These are phyloP conservation scores for Enteromius anoplus DNA, from an alignment of 2,797 vertebrate genomes.

Conservation along the genomic window DNA sequence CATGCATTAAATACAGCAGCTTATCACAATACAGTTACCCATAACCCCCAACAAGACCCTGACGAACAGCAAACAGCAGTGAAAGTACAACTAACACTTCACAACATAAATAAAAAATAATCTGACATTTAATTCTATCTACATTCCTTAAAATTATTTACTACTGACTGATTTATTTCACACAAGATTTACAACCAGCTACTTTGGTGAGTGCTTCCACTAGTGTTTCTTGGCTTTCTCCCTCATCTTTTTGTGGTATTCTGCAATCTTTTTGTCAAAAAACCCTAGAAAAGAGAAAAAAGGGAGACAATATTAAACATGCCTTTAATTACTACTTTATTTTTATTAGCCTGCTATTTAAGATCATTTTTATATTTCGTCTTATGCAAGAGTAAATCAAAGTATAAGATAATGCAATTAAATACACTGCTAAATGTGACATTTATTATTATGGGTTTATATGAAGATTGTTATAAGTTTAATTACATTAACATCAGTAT, in stretches of 20 bases:
- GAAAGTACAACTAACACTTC: neutral
- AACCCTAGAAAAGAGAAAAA: conserved; percentile 68
- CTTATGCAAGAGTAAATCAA: neutral
- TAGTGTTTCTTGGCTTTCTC: conserved; percentile 75
- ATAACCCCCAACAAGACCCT: neutral
- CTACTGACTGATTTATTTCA: conserved; percentile 38
- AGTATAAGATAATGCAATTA: neutral
- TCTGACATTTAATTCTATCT: conserved; percentile 34
- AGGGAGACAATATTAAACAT: conserved; percentile 3
- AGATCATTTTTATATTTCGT: neutral
- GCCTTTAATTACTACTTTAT: neutral
- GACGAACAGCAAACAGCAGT: conserved; percentile 6
- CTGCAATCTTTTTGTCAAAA: conserved; percentile 77
- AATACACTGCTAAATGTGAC: neutral
- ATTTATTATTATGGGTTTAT: neutral
- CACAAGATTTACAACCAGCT: conserved; percentile 16
- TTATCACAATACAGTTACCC: conserved; percentile 13
- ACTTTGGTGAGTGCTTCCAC: conserved; percentile 24
- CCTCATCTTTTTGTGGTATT: conserved; percentile 73
- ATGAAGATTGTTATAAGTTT: neutral
- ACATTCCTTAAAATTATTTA: conserved; percentile 48
- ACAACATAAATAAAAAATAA: conserved; percentile 32
- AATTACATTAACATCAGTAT: neutral
- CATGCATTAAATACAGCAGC: conserved; percentile 37
- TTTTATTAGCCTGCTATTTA: neutral